Conservation (phyloP, 2,888 invertebrate genomes). For the Alloscopus bannaensis region DNA sequence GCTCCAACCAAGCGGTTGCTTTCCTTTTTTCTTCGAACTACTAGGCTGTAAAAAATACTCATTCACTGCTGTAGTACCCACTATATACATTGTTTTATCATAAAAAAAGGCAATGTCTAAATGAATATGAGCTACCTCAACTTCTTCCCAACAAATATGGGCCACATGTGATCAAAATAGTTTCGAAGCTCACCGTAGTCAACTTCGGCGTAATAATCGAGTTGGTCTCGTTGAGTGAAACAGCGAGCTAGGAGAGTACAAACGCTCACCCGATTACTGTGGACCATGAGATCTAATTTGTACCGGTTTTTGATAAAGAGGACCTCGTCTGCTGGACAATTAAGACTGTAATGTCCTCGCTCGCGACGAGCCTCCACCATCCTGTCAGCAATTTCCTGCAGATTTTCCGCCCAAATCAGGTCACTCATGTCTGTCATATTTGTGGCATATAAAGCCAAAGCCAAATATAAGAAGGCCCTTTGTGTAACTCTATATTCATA, state of each 20-base stretch:
- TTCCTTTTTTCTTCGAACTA: slow-evolving; percentile 35
- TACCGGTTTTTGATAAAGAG: slow-evolving; percentile 32
- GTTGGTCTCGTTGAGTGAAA: slow-evolving; percentile 43
- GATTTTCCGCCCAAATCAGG: slow-evolving; percentile 19
- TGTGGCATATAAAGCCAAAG: background rate
- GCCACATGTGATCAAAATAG: slow-evolving; percentile 43
- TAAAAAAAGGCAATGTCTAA: background rate
- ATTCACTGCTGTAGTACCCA: background rate
- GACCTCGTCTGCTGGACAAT: slow-evolving; percentile 38
- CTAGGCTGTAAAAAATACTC: slow-evolving; percentile 11
- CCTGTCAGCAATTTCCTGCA: slow-evolving; percentile 3
- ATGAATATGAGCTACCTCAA: slow-evolving; percentile 18
- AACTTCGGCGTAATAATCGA: slow-evolving; percentile 49
- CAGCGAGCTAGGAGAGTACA: slow-evolving; percentile 32
- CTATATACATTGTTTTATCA: too few species aligned
- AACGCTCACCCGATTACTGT: slow-evolving; percentile 6
- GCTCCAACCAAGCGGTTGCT: slow-evolving; percentile 34
- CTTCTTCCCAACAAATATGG: slow-evolving; percentile 34
- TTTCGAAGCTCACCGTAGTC: slow-evolving; percentile 1
- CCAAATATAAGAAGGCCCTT: background rate
- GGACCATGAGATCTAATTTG: slow-evolving; percentile 33
- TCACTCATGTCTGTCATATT: slow-evolving; percentile 30
- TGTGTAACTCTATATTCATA: background rate
- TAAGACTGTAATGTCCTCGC: slow-evolving; percentile 25
- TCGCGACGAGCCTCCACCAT: slow-evolving; percentile 45